These are phyloP conservation scores for Neodiprion pinetum DNA, from an alignment of 1,140 invertebrate species.

Conservation along the genomic window DNA sequence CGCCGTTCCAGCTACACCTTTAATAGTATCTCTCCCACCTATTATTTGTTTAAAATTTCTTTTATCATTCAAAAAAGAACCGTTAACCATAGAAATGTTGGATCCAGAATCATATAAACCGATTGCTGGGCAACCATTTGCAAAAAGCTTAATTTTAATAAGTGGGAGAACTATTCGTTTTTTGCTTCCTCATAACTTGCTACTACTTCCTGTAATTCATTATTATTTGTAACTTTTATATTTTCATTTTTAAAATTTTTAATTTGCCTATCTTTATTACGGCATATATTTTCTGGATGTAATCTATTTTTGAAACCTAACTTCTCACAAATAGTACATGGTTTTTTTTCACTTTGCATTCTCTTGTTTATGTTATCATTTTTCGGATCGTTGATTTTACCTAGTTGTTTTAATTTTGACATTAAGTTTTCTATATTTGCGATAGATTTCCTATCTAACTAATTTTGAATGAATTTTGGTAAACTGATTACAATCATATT, in stretches of 20 bases:
- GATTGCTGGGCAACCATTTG: constrained; percentile 20
- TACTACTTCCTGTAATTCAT: constrained; percentile 19
- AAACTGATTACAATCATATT: too few relatives aligned
- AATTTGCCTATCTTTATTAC: constrained; percentile 6
- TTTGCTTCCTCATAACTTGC: constrained; percentile 22
- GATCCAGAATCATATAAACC: constrained; percentile 26
- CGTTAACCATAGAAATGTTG: too few relatives aligned
- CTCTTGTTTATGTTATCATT: not conserved
- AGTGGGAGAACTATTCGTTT: constrained; percentile 31
- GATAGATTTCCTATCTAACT: constrained; percentile 13
- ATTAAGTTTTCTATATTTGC: constrained; percentile 18
- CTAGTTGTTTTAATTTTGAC: constrained; percentile 21
- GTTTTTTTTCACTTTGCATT: constrained; percentile 12
- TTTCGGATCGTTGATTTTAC: constrained; percentile 6
- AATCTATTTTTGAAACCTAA: constrained; percentile 21
- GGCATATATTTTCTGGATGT: constrained; percentile 24
- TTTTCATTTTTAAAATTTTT: constrained; percentile 19
- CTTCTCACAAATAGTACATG: constrained; percentile 22
- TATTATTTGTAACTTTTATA: constrained; percentile 28
- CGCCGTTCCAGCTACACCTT: constrained; percentile 16
- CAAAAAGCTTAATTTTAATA: constrained; percentile 27
- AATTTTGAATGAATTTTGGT: too few relatives aligned
- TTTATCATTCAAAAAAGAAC: too few relatives aligned
- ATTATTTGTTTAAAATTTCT: too few relatives aligned
- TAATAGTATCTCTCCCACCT: not conserved